These are phyloP conservation scores for Hirtodrosophila cameraria DNA, from an alignment of 2,888 invertebrate species.

Conservation along the genomic window DNA sequence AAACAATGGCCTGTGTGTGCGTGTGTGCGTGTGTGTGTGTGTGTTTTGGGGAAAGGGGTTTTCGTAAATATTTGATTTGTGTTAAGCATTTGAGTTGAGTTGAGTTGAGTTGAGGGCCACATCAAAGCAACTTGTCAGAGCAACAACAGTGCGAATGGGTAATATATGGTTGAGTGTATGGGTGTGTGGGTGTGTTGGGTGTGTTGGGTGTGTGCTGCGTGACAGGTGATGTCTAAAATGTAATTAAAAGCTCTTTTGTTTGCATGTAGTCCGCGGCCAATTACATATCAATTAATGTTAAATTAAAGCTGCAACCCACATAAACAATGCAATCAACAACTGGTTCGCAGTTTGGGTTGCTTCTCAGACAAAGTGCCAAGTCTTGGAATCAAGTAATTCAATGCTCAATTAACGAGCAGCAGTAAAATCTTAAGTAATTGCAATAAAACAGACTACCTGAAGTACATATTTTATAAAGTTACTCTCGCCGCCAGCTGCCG, in stretches of 20 bases:
- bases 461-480: constrained; percentile 79
- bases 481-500: constrained; percentile 27
- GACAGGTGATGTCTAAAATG: constrained; percentile 52
- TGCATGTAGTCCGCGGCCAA: constrained; percentile 57
- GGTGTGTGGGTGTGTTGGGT: too few species aligned
- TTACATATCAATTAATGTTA: constrained; percentile 78
- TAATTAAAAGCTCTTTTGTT: constrained; percentile 70
- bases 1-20: constrained; percentile 43
- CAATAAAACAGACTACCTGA: constrained; percentile 78
- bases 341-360: too few species aligned
- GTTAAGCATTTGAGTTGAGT: constrained; percentile 73
- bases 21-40: constrained; percentile 7
- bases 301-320: constrained; percentile 59
- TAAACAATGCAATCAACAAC: constrained; percentile 66
- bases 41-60: constrained; percentile 26
- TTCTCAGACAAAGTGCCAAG: not conserved
- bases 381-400: constrained; percentile 51
- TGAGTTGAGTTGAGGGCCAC: constrained; percentile 58
- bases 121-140: constrained; percentile 64
- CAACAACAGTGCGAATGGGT: constrained; percentile 9
- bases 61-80: constrained; percentile 75
- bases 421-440: constrained; percentile 80
- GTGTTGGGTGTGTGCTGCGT: not conserved
- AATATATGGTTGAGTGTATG: not conserved
- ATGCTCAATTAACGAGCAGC: constrained; percentile 75